Conservation (phyloP, 2,797 vertebrate genomes). For the Champsocephalus gunnari region DNA sequence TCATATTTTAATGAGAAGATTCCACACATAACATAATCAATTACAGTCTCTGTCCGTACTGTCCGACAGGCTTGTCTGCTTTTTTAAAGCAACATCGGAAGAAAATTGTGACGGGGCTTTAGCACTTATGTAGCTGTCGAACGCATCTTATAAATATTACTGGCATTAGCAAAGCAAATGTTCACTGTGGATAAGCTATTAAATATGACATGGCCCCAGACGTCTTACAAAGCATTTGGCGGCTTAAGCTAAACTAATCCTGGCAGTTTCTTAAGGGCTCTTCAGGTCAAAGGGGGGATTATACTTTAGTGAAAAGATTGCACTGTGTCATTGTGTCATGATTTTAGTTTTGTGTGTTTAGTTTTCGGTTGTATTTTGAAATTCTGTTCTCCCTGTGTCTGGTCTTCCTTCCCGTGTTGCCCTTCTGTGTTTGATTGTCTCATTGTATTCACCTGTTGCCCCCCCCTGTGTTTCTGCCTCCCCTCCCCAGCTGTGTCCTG, state of each 20-base stretch:
- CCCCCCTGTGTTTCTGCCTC: too few relatives aligned
- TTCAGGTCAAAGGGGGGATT: conserved; percentile 50
- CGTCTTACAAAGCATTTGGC: conserved; percentile 45
- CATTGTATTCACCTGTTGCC: too few relatives aligned
- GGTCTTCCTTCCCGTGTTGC: too few relatives aligned
- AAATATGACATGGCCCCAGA: conserved; percentile 54
- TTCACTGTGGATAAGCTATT: conserved; percentile 50
- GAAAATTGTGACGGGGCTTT: conserved; percentile 18
- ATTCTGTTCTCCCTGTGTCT: too few relatives aligned
- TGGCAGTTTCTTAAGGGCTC: conserved; percentile 52
- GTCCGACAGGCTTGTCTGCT: conserved; percentile 17
- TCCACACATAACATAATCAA: conserved; percentile 37
- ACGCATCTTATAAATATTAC: conserved; percentile 49
- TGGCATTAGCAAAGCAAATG: conserved; percentile 59
- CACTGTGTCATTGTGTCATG: conserved; percentile 9
- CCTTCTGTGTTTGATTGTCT: too few relatives aligned
- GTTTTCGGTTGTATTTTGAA: too few relatives aligned
- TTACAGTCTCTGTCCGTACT: conserved; percentile 45
- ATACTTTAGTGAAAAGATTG: conserved; percentile 21
- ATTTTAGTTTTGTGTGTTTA: too few relatives aligned
- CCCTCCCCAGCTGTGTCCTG: too few relatives aligned
- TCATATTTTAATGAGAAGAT: conserved; percentile 49
- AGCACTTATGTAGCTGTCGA: conserved; percentile 40
- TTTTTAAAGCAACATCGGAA: conserved; percentile 1
- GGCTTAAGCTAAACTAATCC: conserved; percentile 43